phyloP scores from a whole-genome alignment of 2,797 vertebrate genomes.

The Phataginus tricuspis region DNA sequence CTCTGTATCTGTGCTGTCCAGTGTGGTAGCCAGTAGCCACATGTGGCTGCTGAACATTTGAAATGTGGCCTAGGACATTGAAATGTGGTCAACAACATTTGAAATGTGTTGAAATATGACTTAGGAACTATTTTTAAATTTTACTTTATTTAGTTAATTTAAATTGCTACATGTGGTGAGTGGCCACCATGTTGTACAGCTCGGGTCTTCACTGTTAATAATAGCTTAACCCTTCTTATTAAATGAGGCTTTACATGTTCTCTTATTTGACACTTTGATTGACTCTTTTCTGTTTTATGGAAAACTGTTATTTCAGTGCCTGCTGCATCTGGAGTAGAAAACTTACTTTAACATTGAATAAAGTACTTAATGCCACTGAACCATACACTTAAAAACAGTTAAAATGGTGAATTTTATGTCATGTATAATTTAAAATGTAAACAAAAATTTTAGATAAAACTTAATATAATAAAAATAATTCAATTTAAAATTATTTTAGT shows the following conservation, averaged over 20 bases:
- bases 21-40: neutral
- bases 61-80: neutral
- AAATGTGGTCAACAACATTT: neutral
- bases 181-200: neutral
- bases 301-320: neutral
- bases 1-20: neutral
- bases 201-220: neutral
- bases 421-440: neutral
- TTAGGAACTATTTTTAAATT: neutral
- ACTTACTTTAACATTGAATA: neutral
- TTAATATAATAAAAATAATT: too few relatives aligned
- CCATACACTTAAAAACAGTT: neutral
- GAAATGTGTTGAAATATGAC: neutral
- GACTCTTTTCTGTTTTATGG: neutral
- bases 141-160: neutral
- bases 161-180: neutral
- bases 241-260: neutral
- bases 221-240: neutral
- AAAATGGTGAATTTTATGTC: neutral
- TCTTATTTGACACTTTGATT: neutral
- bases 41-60: neutral
- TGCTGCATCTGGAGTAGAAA: neutral
- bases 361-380: neutral
- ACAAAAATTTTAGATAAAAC: too few relatives aligned
- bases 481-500: too few relatives aligned